These are phyloP conservation scores for Myotis planiceps DNA, from an alignment of 2,797 vertebrate species.

Conservation along the genomic window DNA sequence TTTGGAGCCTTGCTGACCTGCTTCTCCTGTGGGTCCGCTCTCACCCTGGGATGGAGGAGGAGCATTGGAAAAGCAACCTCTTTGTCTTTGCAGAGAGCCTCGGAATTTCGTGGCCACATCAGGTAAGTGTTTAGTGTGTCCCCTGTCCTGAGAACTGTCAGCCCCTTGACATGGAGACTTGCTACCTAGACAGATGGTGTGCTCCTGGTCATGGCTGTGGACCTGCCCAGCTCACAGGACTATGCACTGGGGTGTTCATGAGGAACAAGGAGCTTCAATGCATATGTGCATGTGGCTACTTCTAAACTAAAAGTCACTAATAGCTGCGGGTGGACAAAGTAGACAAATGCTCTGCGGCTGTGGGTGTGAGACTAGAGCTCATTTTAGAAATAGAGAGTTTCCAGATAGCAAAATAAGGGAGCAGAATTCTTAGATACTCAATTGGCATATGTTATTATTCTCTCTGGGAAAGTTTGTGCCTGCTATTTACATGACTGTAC, in stretches of 20 bases:
- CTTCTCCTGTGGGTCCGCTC: not conserved
- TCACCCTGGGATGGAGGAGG: not conserved
- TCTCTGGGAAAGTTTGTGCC: not conserved
- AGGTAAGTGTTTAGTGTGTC: not conserved
- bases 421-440: not conserved
- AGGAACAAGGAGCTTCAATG: not conserved
- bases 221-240: too few relatives aligned
- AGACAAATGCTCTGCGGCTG: not conserved
- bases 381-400: not conserved
- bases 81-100: not conserved
- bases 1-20: not conserved
- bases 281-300: accelerated
- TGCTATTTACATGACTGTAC: not conserved
- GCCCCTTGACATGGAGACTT: not conserved
- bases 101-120: not conserved
- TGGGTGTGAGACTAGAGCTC: not conserved
- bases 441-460: not conserved
- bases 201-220: accelerated
- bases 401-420: not conserved
- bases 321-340: not conserved
- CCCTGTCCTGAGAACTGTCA: not conserved
- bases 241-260: accelerated
- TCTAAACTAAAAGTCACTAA: not conserved
- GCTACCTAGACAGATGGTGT: not conserved
- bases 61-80: not conserved